Evolutionary conservation across 1,140 invertebrate species (phyloP), one percentile per base, ranked within the genome.

Genomic region (Leptopilina boulardi): DNA sequence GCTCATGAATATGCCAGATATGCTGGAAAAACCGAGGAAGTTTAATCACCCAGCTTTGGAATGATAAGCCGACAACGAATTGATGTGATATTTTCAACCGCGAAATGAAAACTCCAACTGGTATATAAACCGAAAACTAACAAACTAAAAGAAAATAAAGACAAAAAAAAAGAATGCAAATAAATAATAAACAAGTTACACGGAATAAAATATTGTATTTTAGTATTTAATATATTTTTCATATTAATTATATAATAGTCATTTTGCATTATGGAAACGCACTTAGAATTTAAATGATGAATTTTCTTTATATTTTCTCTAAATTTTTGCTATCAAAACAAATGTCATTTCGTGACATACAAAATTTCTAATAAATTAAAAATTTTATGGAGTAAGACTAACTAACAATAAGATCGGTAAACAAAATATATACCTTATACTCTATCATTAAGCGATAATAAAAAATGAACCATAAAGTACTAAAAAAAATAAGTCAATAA

Each of bases 51-150:
- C 26, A 13, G 23, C 59, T 66, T 23, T 66, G 13, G 26, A 66
- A 66, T 66, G 59, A 66, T 66, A 66, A 66, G 59, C 59, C 59
- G 59, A 34, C 59, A 66, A 66, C 59, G 59, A 30, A 66, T 66
- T 66, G 59, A 66, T 66, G 59, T 23, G 15, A 66, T 66, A 66
- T 66, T 34, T 66, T 30, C 59, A 30, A 30, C 59, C 59, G 23
- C 59, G 21, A 66, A 66, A 66, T 66, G 59, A 66, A 30, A 30
- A 66, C 15, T 66, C 21, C 21, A 30, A 26, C 59, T 26, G 23
- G 23, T n/a, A 9, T 38, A 38, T n/a, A 30, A 30, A 30, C 23
- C 21, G 3, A 26, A 66, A 66, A 66, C 23, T 66, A 30, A 66
- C 23, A 66, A 15, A 66, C 3, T 30, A 13, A 30, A 30, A 66